Evolutionary conservation across 2,113 vertebrate species (phyloP), one percentile per base, ranked within the genome.

Genomic region (Eidolon helvum): DNA sequence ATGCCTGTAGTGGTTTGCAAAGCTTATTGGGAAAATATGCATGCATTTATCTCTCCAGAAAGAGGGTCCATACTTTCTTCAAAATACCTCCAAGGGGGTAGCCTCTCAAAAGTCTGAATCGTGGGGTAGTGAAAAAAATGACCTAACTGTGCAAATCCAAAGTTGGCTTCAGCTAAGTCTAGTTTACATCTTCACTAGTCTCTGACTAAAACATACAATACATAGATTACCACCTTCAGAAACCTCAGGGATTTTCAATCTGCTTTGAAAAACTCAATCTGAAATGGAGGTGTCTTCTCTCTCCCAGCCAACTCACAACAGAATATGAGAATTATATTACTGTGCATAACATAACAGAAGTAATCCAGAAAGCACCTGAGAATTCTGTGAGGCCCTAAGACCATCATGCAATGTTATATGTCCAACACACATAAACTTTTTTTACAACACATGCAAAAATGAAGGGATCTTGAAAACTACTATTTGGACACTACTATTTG

Each of bases 331-430:
- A 78, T 8, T 8, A 35, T 22, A 14, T 12, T 18, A 24, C 69
- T 26, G 0, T 3, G 16, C 11, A 12, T 8, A 21, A 45, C 10
- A 6, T 3, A 24, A 3, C 19, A 68, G 26, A 79, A 50, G 43
- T 8, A 57, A 71, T 4, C 4, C 40, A 35, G 90, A 14, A 40
- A 24, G 48, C 55, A 33, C 6, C 0, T 0, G 40, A 33, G 33
- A 9, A 26, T 16, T 30, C 66, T n/a, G 35, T 11, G 86, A 40
- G 33, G 53, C 35, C 75, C 43, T 4, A 21, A 19, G 28, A 12
- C 24, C 61, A 16, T 16, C 45, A 33, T 0, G 14, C 50, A 21
- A 15, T 28, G 24, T 4, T 22, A 35, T 3, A 8, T 3, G 16
- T 7, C 43, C 14, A 33, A 55, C 4, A 35, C 30, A 61, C 1